Evolutionary conservation across 1,140 invertebrate species (phyloP).

Genomic region (Cydia amplana): DNA sequence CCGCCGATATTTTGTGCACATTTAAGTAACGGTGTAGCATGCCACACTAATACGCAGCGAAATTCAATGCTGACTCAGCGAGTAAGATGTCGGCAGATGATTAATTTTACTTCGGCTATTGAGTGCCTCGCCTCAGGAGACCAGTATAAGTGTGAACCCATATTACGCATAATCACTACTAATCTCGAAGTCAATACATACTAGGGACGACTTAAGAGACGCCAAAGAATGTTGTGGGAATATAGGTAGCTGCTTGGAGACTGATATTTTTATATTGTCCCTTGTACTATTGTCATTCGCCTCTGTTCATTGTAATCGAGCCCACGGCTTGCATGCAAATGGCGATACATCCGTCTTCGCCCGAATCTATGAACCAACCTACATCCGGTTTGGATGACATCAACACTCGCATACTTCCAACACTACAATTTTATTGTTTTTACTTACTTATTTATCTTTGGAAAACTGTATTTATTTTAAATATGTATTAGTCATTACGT

Average conservation of each 20-base stretch:
- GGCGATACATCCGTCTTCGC: conserved; percentile 66
- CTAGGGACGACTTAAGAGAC: background rate
- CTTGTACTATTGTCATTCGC: conserved; percentile 37
- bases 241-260: background rate
- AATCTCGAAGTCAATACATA: background rate
- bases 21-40: background rate
- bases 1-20: background rate
- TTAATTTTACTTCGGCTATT: background rate
- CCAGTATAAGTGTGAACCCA: background rate
- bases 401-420: conserved; percentile 40
- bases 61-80: background rate
- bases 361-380: conserved; percentile 59
- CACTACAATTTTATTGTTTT: background rate
- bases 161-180: background rate
- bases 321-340: conserved; percentile 69
- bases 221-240: background rate
- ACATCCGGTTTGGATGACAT: conserved; percentile 64
- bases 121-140: background rate
- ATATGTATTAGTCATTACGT: background rate
- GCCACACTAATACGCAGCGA: background rate
- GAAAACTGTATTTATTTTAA: background rate
- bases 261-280: conserved; percentile 27
- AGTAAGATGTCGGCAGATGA: background rate
- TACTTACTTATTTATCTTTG: background rate
- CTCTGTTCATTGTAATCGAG: conserved; percentile 60